A percentile compares a stretch with the other conserved stretches of the same genome.
Evolutionary conservation across 2,113 vertebrate species (phyloP).

Genomic region (Fregetta grallaria): DNA sequence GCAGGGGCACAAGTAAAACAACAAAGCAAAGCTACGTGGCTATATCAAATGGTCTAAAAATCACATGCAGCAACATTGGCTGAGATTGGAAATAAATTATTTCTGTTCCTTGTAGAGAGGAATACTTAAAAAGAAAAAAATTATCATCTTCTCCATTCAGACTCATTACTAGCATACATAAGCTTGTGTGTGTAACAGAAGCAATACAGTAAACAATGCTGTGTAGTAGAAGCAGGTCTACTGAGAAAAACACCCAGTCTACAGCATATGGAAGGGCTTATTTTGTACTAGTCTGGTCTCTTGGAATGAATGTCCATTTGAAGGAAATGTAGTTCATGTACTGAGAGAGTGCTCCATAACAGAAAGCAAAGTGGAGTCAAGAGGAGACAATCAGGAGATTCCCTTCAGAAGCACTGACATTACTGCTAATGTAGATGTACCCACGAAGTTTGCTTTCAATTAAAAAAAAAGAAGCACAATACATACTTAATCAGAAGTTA

Average conservation of each 20-base stretch:
- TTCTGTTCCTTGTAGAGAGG: not conserved
- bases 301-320: not conserved
- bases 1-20: not conserved
- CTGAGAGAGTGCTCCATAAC: not conserved
- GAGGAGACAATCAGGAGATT: not conserved
- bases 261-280: not conserved
- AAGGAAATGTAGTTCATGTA: not conserved
- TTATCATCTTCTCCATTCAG: not conserved
- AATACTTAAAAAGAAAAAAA: not conserved
- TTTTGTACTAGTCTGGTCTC: not conserved
- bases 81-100: not conserved
- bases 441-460: not conserved
- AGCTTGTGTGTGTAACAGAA: not conserved
- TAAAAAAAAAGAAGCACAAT: not conserved
- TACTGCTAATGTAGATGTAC: not conserved
- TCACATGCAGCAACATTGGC: not conserved
- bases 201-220: not conserved
- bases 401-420: not conserved
- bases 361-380: not conserved
- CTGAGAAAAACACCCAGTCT: not conserved
- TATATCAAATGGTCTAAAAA: not conserved
- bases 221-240: not conserved
- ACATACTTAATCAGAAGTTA: not conserved
- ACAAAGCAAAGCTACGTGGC: not conserved
- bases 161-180: not conserved